Percentiles rank a stretch among this genome's conserved stretches.
These are phyloP conservation scores for Athene noctua DNA, from an alignment of 2,113 vertebrate genomes.

Conservation along the genomic window DNA sequence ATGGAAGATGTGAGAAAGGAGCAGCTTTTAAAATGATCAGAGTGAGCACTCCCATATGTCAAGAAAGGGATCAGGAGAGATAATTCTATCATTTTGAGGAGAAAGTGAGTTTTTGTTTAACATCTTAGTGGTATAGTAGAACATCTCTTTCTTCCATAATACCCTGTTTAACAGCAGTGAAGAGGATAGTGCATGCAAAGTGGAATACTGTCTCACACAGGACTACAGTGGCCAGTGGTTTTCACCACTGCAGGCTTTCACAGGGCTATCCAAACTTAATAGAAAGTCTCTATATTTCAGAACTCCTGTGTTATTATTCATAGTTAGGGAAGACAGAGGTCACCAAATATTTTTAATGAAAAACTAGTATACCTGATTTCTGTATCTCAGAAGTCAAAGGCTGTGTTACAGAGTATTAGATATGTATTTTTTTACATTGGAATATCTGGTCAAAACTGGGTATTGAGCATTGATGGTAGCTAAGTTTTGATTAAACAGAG, in stretches of 20 bases:
- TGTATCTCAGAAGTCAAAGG: neutral
- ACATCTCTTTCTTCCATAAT: neutral
- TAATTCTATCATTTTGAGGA: neutral
- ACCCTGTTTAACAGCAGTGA: neutral
- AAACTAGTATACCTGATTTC: neutral
- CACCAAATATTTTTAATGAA: neutral
- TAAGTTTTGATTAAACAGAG: neutral
- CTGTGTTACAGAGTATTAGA: neutral
- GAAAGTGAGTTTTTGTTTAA: neutral
- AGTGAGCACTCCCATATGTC: neutral
- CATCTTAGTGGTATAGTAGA: neutral
- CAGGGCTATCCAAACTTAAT: neutral
- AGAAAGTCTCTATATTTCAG: neutral
- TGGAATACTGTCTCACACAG: neutral
- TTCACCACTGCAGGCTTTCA: neutral
- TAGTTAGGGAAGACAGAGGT: slow-evolving; percentile 6
- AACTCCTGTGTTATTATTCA: neutral
- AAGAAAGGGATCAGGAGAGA: neutral
- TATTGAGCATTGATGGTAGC: neutral
- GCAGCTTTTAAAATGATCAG: neutral
- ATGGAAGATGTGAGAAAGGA: neutral
- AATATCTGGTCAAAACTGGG: neutral
- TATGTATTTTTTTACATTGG: neutral
- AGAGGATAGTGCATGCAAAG: neutral
- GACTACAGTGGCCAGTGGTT: neutral